Conservation (phyloP, 2,888 invertebrate genomes). For the Trichogramma dendrolimi region DNA sequence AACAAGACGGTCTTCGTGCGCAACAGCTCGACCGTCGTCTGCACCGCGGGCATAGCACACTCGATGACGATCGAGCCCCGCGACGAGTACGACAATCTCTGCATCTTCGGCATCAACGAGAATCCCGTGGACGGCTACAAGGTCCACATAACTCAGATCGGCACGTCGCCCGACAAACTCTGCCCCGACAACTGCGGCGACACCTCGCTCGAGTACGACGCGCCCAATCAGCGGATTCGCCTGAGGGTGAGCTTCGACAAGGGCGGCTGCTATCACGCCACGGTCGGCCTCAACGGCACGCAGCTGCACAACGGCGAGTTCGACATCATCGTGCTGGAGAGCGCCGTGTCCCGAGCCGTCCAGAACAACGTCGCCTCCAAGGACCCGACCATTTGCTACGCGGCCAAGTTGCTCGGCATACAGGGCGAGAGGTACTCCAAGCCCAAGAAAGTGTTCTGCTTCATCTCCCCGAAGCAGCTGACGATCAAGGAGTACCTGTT, state of each 20-base stretch:
- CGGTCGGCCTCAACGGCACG: constrained; percentile 69
- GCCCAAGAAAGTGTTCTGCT: constrained; percentile 83
- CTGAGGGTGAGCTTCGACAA: constrained; percentile 73
- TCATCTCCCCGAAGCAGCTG: constrained; percentile 86
- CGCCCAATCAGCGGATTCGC: constrained; percentile 71
- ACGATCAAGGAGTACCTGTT: constrained; percentile 89
- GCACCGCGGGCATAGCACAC: constrained; percentile 73
- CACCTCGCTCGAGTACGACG: constrained; percentile 64
- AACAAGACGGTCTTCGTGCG: constrained; percentile 78
- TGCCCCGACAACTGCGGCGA: not conserved
- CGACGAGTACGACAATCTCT: constrained; percentile 86
- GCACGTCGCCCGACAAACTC: not conserved
- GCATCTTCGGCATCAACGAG: constrained; percentile 60
- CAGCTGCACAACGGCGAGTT: constrained; percentile 85
- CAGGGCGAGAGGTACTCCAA: constrained; percentile 64
- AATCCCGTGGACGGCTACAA: constrained; percentile 60
- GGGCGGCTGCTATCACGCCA: constrained; percentile 79
- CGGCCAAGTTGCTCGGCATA: constrained; percentile 67
- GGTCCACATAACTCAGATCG: constrained; percentile 51
- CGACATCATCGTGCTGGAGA: constrained; percentile 84
- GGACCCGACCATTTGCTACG: constrained; percentile 82
- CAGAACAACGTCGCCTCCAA: constrained; percentile 82
- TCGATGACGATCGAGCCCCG: constrained; percentile 82
- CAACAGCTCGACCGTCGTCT: constrained; percentile 80
- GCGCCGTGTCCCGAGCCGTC: constrained; percentile 80